These are phyloP conservation scores for Cyphomyrmex costatus DNA, from an alignment of 1,140 invertebrate species.

Conservation along the genomic window DNA sequence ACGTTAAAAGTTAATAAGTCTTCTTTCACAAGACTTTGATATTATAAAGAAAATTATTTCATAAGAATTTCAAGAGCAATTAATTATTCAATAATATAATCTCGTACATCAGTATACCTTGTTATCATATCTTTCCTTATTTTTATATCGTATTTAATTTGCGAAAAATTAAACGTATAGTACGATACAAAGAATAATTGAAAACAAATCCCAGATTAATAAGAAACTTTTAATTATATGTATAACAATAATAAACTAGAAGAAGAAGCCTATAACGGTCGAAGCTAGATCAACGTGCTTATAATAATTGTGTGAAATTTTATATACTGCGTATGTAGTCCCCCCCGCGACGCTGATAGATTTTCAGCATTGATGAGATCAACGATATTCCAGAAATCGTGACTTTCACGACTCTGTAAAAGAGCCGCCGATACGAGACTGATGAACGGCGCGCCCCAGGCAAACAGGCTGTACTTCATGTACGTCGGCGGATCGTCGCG, in stretches of 20 bases:
- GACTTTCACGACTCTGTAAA: constrained; percentile 80
- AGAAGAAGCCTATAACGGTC: too few species aligned
- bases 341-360: too few species aligned
- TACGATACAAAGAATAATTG: neutral
- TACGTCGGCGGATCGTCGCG: constrained; percentile 85
- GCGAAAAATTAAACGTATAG: neutral
- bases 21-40: neutral
- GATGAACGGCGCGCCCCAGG: constrained; percentile 86
- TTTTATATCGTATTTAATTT: neutral
- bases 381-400: constrained; percentile 81
- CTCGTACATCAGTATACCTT: neutral
- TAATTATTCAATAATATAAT: constrained; percentile 19
- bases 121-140: neutral
- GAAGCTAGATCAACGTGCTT: too few species aligned
- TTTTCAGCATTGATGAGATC: constrained; percentile 87
- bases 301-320: too few species aligned
- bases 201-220: neutral
- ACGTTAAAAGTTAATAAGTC: neutral
- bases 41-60: neutral
- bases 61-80: neutral
- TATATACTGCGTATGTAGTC: too few species aligned
- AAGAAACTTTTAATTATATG: neutral
- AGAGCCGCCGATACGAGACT: constrained; percentile 80
- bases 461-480: constrained; percentile 86
- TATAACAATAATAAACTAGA: too few species aligned